Evolutionary conservation across 30 jellyfish, hydroid and myxozoan species (phyloP).

Genomic region (Chrysaora quinquecirrha): DNA sequence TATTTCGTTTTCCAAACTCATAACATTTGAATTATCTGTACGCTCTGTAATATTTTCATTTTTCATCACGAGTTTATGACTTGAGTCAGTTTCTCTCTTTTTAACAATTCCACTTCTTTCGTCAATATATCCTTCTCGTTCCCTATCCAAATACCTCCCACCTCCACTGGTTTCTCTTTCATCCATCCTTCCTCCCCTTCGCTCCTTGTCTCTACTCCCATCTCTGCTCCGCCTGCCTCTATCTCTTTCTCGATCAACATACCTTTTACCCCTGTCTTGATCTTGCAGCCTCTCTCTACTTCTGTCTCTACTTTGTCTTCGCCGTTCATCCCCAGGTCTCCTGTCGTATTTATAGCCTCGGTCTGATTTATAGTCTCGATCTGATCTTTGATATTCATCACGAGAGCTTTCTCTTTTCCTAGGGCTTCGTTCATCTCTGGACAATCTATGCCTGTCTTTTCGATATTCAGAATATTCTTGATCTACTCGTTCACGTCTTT

Average conservation of each 20-base stretch:
- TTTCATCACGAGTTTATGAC: no score
- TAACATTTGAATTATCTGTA: no score
- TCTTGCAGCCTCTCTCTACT: constrained; percentile 16
- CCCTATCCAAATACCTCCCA: no score
- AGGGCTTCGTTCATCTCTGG: not conserved
- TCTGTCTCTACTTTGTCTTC: constrained; percentile 26
- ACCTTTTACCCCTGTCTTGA: constrained; percentile 18
- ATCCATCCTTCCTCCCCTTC: not conserved
- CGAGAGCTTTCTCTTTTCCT: constrained; percentile 23
- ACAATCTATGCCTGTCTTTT: not conserved
- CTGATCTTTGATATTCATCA: constrained; percentile 19
- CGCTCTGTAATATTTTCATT: no score
- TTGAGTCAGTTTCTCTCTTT: no score
- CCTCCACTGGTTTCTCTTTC: not conserved
- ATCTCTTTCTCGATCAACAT: not conserved
- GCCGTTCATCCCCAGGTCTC: not conserved
- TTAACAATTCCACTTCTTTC: no score
- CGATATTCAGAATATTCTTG: not conserved
- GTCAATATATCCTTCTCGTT: no score
- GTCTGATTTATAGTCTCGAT: no score
- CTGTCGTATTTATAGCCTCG: constrained; percentile 19
- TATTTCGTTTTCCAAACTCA: no score
- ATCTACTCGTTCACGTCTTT: not conserved
- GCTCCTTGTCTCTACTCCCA: constrained; percentile 5
- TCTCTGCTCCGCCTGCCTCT: constrained; percentile 5